phyloP scores from a whole-genome alignment of 1,140 invertebrate species.

The Achatina immaculata region DNA sequence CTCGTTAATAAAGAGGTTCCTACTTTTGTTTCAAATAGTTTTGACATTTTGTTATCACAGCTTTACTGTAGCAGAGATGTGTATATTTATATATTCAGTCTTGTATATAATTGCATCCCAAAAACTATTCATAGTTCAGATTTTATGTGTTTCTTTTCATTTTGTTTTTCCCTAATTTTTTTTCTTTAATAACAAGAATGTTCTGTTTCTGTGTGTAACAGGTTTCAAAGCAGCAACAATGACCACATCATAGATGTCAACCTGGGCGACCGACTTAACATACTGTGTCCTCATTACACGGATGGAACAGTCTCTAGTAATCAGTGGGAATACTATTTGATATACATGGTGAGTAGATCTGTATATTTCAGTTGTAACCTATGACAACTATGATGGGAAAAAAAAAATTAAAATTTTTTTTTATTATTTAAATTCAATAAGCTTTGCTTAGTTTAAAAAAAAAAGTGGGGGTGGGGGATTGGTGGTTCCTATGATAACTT shows the following conservation, averaged over 20 bases:
- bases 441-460: neutral
- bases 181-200: too few relatives aligned
- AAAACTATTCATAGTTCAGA: too few relatives aligned
- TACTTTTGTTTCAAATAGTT: too few relatives aligned
- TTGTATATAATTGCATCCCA: too few relatives aligned
- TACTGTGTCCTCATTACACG: conserved; percentile 38
- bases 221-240: conserved; percentile 32
- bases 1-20: too few relatives aligned
- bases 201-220: conserved; percentile 14
- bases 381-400: conserved; percentile 32
- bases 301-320: neutral
- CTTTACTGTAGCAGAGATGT: too few relatives aligned
- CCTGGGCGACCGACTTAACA: conserved; percentile 38
- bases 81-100: too few relatives aligned
- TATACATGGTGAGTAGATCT: conserved; percentile 47
- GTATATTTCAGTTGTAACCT: neutral
- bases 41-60: too few relatives aligned
- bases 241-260: conserved; percentile 40
- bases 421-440: neutral
- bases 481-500: neutral
- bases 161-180: too few relatives aligned
- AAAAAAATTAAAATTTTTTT: neutral
- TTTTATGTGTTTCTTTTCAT: too few relatives aligned
- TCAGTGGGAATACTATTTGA: conserved; percentile 41
- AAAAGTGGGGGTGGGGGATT: neutral